Evolutionary conservation across 1,140 invertebrate genomes (phyloP), one percentile per base, ranked within the genome.

Genomic region (Anastrepha obliqua): DNA sequence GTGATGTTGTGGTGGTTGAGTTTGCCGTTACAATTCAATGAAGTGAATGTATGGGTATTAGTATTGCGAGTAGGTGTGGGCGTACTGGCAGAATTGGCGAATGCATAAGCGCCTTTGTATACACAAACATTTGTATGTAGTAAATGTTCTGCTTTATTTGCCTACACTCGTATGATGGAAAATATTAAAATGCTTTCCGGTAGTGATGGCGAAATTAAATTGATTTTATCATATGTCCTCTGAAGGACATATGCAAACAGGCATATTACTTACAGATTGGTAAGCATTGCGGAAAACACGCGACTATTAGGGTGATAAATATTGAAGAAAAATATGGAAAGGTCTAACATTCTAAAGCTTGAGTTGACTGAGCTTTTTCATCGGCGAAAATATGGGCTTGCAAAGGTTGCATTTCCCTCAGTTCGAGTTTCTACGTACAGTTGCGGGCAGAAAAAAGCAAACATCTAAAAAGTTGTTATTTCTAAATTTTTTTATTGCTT

Each of bases 141-240:
- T 9, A n/a, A 58, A 55, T 29, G n/a, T 81, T 20, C 20, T 11
- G 74, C 6, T 55, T 81, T 81, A 81, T 20, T 74, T 74, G 42
- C 67, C 29, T 29, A 29, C 1, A 29, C 29, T 42, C 17, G 8
- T 42, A 74, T 44, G 42, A 42, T 74, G 42, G 6, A 74, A 81
- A 81, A 81, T 81, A 58, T 81, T n/a, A 55, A 81, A 81, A 55
- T 81, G 47, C 44, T 29, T 58, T 55, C 0, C 42, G 67, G 67
- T 74, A 7, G 67, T 74, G 74, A 3, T 81, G 74, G 74, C 55
- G 47, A 58, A 81, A 81, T 81, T 81, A 81, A 81, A 81, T 81
- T 81, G 74, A 81, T 81, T 81, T 81, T 81, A 11, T 81, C 44
- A 51, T 55, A 81, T 81, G 74, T 47, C 47, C 44, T 55, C 74